These are phyloP conservation scores for Brachynemurus nebulosus DNA, from an alignment of 2,888 invertebrate genomes.

Conservation along the genomic window DNA sequence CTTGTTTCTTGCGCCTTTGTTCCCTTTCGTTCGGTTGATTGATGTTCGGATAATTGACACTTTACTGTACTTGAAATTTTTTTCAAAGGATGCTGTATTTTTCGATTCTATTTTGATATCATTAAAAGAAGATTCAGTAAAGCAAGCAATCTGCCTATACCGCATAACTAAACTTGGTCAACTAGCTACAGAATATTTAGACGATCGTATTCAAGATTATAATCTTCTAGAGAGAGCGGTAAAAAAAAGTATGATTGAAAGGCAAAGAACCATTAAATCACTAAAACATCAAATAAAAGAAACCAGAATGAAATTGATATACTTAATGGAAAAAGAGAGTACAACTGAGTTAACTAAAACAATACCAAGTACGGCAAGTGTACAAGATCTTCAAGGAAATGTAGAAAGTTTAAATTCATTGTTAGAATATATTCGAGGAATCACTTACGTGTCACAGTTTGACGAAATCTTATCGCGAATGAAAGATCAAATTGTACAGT, in stretches of 20 bases:
- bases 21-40: no score
- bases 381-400: constrained; percentile 25
- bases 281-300: constrained; percentile 32
- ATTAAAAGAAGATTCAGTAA: constrained; percentile 40
- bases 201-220: constrained; percentile 46
- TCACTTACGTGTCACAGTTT: neutral
- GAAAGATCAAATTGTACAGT: neutral
- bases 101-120: constrained; percentile 46
- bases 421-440: constrained; percentile 22
- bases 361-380: constrained; percentile 20
- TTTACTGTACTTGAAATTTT: no score
- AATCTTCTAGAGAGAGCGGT: constrained; percentile 42
- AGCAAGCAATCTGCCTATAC: constrained; percentile 47
- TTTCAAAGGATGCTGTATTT: constrained; percentile 49
- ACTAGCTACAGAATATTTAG: constrained; percentile 49
- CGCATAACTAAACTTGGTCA: constrained; percentile 52
- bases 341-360: constrained; percentile 6
- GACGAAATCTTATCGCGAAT: neutral
- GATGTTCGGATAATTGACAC: no score
- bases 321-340: constrained; percentile 8
- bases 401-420: constrained; percentile 28
- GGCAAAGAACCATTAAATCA: constrained; percentile 39
- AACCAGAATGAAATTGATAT: constrained; percentile 28
- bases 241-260: constrained; percentile 46
- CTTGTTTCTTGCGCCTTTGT: no score